Evolutionary conservation across 2,888 invertebrate species (phyloP), one percentile per base, ranked within the genome.

Genomic region (Proisotoma minuta): DNA sequence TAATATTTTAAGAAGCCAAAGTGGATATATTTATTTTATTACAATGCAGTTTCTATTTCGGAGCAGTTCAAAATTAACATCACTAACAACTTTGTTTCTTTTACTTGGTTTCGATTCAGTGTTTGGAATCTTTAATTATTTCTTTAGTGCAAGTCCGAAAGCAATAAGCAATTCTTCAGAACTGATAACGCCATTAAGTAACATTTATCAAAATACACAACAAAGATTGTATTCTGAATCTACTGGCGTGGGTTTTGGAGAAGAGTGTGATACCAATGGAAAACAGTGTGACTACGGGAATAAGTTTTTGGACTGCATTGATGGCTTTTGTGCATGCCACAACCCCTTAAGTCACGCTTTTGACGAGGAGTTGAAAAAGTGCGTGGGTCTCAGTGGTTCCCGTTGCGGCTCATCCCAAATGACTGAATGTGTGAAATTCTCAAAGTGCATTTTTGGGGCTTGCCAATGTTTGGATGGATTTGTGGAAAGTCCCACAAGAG

Each of bases 231-330:
- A n/a, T n/a, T n/a, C n/a, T n/a, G 43, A 5, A 12, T 4, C 43
- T 12, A 18, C 18, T 5, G 18, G 5, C 18, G 39, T 40, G 29
- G 57, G 58, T 22, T 62, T 52, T 29, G 62, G 62, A 2, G 39
- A 57, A 20, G 29, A 20, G 8, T 62, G 62, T 20, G 53, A 58
- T 20, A 23, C 47, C 1, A 53, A 28, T 47, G 50, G 22, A 26
- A 34, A 15, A 2, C 47, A 4, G 3, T 50, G 52, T 15, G 40
- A 57, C 28, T 43, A 56, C 20, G n/a, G 40, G 8, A 10, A 27
- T 10, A 53, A 62, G 20, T 62, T 47, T 10, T 58, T 59, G 12
- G 53, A 59, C 24, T 62, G 62, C 22, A 56, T 59, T 18, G 62
- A 62, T 48, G 62, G 52, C 20, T 57, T 26, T 43, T 62, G 62